Base-by-base conservation (phyloP, 1,140 invertebrate genomes). In the Drosophila bifasciata region DNA sequence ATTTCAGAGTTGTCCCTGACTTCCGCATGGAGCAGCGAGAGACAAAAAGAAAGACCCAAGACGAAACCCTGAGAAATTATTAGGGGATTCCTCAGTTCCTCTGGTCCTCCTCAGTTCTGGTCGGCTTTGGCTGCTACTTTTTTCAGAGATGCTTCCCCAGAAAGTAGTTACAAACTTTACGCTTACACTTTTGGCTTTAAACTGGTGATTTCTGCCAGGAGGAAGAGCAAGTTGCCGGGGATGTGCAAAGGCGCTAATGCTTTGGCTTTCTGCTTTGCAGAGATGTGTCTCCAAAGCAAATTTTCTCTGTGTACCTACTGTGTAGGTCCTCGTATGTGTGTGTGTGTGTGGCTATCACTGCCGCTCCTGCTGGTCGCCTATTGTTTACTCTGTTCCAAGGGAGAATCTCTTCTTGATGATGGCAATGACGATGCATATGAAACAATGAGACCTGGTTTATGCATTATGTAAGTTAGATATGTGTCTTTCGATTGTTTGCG, bases 381-480 rank as follows among this genome's bases (percentile, higher is more conserved):
- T 73, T 81, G 79, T 81, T 83, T 83, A 74, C 79, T 63, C 51
- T 46, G 23, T 48, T 64, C 43, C 59, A 41, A 66, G 48, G 62
- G 58, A 66, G 52, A 59, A 59, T 76, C 76, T 17, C 16, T 44
- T 16, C 32, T 48, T 17, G 52, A 51, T 13, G 46, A 51, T 39
- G 45, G 1, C 1, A 9, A 25, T 19, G 28, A 52, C 41, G 70
- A 56, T 48, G 76, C 62, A 50, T 62, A 53, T 43, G 59, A 45
- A 66, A 66, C 67, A 62, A 61, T 75, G 61, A 46, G 58, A 62
- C 57, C 39, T 48, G 64, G 49, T 52, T 43, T 36, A 84, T 61
- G 62, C 76, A 86, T 73, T 76, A 80, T 80, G 77, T 50, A 77
- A 73, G 67, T 74, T 86, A 86, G 80, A 86, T 86, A 74, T 86